Evolutionary conservation across 2,797 vertebrate species (phyloP), one percentile per base, ranked within the genome.

Genomic region (Arctocebus calabarensis): DNA sequence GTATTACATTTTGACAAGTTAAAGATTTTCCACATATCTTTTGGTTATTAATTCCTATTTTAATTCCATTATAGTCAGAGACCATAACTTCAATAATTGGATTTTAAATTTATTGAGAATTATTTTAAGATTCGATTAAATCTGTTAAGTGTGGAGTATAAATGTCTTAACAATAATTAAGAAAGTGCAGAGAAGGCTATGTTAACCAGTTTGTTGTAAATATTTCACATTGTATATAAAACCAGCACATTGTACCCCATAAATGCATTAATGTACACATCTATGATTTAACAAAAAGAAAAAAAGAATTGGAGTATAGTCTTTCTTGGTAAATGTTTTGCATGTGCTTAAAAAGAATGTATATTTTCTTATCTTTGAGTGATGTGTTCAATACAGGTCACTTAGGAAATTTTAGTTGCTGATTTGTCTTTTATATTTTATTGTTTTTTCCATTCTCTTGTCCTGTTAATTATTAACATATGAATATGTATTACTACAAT

Each of bases 101-200:
- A 70, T 29, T 90, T 93, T 71, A 77, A 77, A 64, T 59, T 45
- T 48, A 77, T 48, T 96, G 75, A 74, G 71, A 74, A 11, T 27
- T 57, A 40, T 43, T 48, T 73, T 27, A 37, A 68, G 43, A 34
- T 74, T 27, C n/a, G 79, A 14, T 52, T 14, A 52, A 52, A 52
- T 52, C 11, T 52, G 16, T 14, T 52, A 16, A 52, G 48, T 52
- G 14, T 52, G 4, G 48, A 52, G 14, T 52, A 52, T 52, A 52
- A 52, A 52, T 52, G 48, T 52, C 48, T 16, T 52, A 52, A 52
- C 48, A 52, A 52, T 52, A 52, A 52, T 52, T 52, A 52, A 52
- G 13, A 52, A 52, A 52, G 48, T 52, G 48, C 13, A 12, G 13
- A 14, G 48, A 48, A 48, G 13, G 13, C 48, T 3, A 48, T 4